phyloP scores from a whole-genome alignment of 2,113 vertebrate genomes.

The Hipposideros armiger region DNA sequence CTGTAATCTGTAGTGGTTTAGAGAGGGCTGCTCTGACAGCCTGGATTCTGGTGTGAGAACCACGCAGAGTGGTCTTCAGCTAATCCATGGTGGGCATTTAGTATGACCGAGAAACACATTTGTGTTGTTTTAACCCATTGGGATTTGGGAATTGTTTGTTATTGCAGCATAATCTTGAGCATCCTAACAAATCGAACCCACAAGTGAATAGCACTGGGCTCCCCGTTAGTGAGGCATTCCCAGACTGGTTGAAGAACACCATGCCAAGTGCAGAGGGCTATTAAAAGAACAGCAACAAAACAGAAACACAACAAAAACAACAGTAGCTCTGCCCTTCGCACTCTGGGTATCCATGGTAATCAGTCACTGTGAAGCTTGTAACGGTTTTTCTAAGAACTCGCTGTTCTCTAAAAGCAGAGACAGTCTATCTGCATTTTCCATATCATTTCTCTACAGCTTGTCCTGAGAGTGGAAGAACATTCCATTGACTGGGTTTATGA shows the following conservation, averaged over 20 bases:
- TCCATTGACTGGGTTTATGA: conserved; percentile 52
- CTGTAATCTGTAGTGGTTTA: not conserved
- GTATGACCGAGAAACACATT: not conserved
- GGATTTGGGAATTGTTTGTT: not conserved
- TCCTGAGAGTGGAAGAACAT: conserved; percentile 65
- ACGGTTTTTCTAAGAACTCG: not conserved
- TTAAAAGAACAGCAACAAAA: not conserved
- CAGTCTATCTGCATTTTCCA: not conserved
- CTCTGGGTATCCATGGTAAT: not conserved
- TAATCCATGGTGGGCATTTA: not conserved
- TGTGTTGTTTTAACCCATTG: not conserved
- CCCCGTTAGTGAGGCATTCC: not conserved
- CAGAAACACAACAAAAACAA: not conserved
- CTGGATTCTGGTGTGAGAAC: not conserved
- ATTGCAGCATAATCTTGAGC: not conserved
- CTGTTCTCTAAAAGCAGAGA: conserved; percentile 13
- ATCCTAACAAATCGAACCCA: not conserved
- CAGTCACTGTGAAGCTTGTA: not conserved
- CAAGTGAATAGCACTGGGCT: not conserved
- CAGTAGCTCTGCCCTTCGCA: not conserved
- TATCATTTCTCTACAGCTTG: conserved; percentile 67
- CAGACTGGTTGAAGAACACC: not conserved
- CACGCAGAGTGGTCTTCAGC: not conserved
- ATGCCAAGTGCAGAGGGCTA: not conserved
- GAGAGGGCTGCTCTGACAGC: not conserved